phyloP scores from a whole-genome alignment of 2,888 invertebrate genomes.

The Drosophila helvetica region DNA sequence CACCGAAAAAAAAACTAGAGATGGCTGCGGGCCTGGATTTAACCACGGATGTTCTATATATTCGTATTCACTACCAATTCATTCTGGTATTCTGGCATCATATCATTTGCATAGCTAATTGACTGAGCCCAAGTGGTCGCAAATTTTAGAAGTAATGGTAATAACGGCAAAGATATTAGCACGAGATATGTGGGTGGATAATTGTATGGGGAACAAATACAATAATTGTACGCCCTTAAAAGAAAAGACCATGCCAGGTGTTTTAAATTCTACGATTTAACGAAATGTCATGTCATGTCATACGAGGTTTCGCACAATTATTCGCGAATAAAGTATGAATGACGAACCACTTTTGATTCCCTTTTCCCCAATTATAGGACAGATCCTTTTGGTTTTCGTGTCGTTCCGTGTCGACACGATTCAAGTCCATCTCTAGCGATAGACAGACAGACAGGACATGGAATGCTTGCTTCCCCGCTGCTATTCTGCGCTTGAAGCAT shows the following conservation, averaged over 20 bases:
- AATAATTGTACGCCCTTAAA: too few species aligned
- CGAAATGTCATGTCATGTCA: neutral
- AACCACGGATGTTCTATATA: neutral
- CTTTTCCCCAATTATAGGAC: neutral
- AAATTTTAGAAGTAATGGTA: too few species aligned
- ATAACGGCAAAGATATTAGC: too few species aligned
- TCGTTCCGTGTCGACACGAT: neutral
- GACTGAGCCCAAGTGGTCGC: neutral
- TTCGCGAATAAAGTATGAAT: too few species aligned
- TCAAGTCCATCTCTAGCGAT: neutral
- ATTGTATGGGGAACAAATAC: neutral
- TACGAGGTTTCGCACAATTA: neutral
- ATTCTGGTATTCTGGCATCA: neutral
- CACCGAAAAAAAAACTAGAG: neutral
- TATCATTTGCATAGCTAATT: neutral
- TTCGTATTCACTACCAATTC: too few species aligned
- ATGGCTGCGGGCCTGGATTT: neutral
- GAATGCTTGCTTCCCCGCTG: neutral
- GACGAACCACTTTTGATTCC: neutral
- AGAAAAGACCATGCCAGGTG: neutral
- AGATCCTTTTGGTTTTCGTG: neutral
- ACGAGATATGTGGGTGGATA: neutral
- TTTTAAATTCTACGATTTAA: neutral
- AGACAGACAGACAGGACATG: neutral
- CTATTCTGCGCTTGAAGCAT: conserved; percentile 28